These are phyloP conservation scores for Gorsachius goisagi DNA, from an alignment of 2,113 vertebrate genomes.

Conservation along the genomic window DNA sequence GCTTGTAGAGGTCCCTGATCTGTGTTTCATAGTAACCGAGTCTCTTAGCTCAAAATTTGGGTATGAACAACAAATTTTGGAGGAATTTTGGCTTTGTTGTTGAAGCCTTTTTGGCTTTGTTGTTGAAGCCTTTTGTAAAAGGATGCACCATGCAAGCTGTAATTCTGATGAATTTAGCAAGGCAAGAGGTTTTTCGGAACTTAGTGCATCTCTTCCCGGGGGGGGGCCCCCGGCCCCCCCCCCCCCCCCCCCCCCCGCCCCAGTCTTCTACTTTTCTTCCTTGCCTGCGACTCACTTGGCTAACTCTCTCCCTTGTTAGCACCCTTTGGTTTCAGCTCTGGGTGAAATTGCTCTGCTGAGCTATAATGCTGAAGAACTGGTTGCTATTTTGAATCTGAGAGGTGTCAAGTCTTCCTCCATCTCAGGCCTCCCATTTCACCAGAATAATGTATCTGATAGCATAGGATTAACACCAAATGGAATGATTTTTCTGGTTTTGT, in stretches of 20 bases:
- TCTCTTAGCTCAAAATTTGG: not conserved
- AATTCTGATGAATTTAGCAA: not conserved
- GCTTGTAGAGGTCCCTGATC: not conserved
- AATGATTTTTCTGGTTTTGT: not conserved
- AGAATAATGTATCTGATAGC: not conserved
- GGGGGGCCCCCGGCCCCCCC: no score
- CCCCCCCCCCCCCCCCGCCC: no score
- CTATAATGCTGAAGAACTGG: fast-evolving
- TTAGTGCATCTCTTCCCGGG: not conserved
- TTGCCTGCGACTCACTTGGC: not conserved
- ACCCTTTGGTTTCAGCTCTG: not conserved
- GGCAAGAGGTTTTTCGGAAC: not conserved
- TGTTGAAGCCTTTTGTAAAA: not conserved
- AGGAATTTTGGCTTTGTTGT: not conserved
- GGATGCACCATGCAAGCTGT: not conserved
- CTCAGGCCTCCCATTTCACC: not conserved
- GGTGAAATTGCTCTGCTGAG: not conserved
- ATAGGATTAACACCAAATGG: not conserved
- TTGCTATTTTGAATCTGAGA: not conserved
- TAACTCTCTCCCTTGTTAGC: not conserved
- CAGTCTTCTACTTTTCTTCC: not conserved
- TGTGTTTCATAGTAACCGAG: not conserved
- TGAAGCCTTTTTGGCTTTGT: not conserved
- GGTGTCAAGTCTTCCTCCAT: not conserved
- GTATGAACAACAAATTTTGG: not conserved